Conservation (phyloP, 1,140 invertebrate genomes). For the Marisa cornuarietis region DNA sequence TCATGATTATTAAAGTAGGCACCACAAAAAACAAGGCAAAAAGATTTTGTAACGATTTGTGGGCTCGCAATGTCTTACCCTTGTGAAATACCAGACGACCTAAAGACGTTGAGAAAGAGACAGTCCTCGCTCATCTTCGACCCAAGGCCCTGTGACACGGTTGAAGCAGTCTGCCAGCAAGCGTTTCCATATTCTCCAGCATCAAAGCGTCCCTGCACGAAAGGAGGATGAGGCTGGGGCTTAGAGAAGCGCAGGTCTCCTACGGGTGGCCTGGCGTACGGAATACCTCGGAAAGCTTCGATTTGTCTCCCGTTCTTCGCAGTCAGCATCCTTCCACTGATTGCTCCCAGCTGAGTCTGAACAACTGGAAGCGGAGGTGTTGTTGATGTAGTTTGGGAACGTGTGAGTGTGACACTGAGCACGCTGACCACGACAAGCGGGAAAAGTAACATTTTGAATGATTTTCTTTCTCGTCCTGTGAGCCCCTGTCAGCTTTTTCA, state of each 20-base stretch:
- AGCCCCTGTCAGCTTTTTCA: no score
- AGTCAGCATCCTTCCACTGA: neutral
- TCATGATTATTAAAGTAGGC: no score
- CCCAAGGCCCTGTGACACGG: no score
- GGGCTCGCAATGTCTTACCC: no score
- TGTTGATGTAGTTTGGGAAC: no score
- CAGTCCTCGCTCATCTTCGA: slow-evolving; percentile 80
- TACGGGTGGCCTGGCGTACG: slow-evolving; percentile 74
- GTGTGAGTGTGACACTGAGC: no score
- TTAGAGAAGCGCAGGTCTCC: slow-evolving; percentile 72
- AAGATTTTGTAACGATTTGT: no score
- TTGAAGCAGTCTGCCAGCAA: neutral
- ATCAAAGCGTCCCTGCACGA: neutral
- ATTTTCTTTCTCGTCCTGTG: no score
- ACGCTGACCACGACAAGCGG: no score
- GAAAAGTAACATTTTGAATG: no score
- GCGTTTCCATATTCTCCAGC: neutral
- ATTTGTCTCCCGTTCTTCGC: neutral
- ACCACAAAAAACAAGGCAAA: no score
- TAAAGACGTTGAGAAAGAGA: slow-evolving; percentile 88
- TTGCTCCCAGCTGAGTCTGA: neutral
- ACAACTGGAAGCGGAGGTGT: no score
- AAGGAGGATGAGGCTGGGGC: slow-evolving; percentile 7
- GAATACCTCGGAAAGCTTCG: slow-evolving; percentile 73
- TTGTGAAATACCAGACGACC: slow-evolving; percentile 34